Conservation (phyloP, 2,888 invertebrate species). For the Salticus scenicus region DNA sequence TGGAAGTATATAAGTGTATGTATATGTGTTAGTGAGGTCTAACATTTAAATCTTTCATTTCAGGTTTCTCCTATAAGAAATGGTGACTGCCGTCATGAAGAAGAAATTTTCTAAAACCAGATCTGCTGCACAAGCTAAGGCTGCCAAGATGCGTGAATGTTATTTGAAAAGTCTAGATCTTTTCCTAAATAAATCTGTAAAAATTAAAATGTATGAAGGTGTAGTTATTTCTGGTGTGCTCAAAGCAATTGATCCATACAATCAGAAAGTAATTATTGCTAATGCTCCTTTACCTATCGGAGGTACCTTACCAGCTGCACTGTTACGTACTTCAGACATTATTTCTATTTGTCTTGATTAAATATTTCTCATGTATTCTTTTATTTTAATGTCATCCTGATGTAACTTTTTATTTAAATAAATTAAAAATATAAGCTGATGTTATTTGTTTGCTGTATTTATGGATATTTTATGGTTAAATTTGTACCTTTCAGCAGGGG, state of each 20-base stretch:
- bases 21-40: too few relatives aligned
- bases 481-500: too few relatives aligned
- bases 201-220: slow-evolving; percentile 21
- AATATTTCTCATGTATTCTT: background rate
- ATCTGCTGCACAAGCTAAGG: background rate
- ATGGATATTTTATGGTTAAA: too few relatives aligned
- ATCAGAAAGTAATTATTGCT: background rate
- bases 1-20: too few relatives aligned
- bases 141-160: background rate
- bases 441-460: background rate
- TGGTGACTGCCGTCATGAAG: background rate
- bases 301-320: background rate
- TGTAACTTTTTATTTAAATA: background rate
- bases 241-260: background rate
- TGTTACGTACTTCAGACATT: background rate
- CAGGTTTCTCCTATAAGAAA: too few relatives aligned
- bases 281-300: background rate
- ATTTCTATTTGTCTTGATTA: background rate
- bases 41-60: too few relatives aligned
- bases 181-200: background rate
- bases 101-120: background rate
- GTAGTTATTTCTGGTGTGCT: background rate
- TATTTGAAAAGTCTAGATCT: background rate
- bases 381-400: background rate
- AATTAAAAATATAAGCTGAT: background rate